phyloP scores from a whole-genome alignment of 2,888 invertebrate genomes.

The Hydroisotoma schaefferi region DNA sequence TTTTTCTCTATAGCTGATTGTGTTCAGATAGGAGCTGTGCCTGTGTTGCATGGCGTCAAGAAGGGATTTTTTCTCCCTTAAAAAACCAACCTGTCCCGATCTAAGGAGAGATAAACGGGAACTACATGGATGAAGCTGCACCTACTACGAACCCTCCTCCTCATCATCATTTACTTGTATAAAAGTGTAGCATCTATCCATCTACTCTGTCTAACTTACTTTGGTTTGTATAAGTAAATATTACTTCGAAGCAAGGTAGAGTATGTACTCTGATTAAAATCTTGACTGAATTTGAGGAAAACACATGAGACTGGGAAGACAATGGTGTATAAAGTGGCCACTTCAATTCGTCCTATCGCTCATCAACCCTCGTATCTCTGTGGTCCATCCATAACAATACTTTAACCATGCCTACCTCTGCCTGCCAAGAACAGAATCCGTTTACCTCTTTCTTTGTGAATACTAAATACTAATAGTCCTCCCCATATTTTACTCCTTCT shows the following conservation, averaged over 20 bases:
- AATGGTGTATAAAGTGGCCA: slow-evolving; percentile 38
- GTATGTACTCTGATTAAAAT: not conserved
- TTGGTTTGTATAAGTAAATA: not conserved
- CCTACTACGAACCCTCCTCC: slow-evolving; percentile 17
- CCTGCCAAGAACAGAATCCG: slow-evolving; percentile 11
- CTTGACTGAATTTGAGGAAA: not conserved
- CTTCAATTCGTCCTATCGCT: slow-evolving; percentile 26
- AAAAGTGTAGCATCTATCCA: too few species aligned
- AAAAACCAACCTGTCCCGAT: slow-evolving; percentile 36
- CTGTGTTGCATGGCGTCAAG: slow-evolving; percentile 25
- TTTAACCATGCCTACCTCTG: slow-evolving; percentile 14
- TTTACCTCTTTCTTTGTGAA: slow-evolving; percentile 20
- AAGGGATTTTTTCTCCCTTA: slow-evolving; percentile 25
- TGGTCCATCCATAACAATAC: slow-evolving; percentile 15
- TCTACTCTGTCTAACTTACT: not conserved
- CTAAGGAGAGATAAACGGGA: slow-evolving; percentile 27
- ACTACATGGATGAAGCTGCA: slow-evolving; percentile 24
- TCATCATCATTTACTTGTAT: slow-evolving; percentile 8
- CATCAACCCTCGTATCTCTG: slow-evolving; percentile 8
- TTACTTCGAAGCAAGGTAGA: not conserved
- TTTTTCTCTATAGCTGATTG: slow-evolving; percentile 18
- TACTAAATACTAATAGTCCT: slow-evolving; percentile 23
- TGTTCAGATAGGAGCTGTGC: slow-evolving; percentile 15
- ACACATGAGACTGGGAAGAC: slow-evolving; percentile 13
- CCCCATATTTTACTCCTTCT: too few species aligned